Evolutionary conservation across 1,140 invertebrate genomes (phyloP), one percentile per base, ranked within the genome.

Genomic region (Anastatus disparis): DNA sequence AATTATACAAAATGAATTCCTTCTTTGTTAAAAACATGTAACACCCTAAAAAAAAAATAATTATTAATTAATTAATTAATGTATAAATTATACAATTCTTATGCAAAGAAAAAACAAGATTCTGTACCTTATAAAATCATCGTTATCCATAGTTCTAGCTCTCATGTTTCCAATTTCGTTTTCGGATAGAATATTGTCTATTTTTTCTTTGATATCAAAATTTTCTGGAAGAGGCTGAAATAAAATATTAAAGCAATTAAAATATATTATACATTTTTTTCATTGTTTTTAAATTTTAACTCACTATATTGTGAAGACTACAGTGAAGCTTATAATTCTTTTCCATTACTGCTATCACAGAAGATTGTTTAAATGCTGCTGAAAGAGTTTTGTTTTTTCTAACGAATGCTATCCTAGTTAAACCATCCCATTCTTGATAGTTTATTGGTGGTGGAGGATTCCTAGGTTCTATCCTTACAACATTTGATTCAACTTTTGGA

Each of bases 401-500:
- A 0, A 93, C 89, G 87, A 99, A 99, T 26, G 92, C 94, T 75
- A 99, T 96, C 78, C 97, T 89, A 0, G 97, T 94, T 17, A 99
- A 85, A 9, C 96, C 96, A 90, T 99, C 98, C 97, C 97, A 99
- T 88, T 99, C 97, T 76, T 92, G 92, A 84, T 97, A 99, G 84
- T 98, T 97, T 27, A 99, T 94, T 12, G 95, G 92, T 27, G 97
- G 97, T 38, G 97, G 95, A 53, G 98, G 98, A 88, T 97, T 97
- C 80, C 92, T 91, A 6, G 97, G 98, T 84, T 99, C 97, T 81
- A 99, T 92, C 79, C 98, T 88, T 0, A 99, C 96, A n/a, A 99
- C 98, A 87, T 93, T 95, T 0, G 97, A 99, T 86, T 99, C 98
- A 0, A 99, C 96, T 89, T 97, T 99, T 38, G 98, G 98, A 42